Conservation (phyloP, 2,113 vertebrate genomes). For the Micromys minutus region DNA sequence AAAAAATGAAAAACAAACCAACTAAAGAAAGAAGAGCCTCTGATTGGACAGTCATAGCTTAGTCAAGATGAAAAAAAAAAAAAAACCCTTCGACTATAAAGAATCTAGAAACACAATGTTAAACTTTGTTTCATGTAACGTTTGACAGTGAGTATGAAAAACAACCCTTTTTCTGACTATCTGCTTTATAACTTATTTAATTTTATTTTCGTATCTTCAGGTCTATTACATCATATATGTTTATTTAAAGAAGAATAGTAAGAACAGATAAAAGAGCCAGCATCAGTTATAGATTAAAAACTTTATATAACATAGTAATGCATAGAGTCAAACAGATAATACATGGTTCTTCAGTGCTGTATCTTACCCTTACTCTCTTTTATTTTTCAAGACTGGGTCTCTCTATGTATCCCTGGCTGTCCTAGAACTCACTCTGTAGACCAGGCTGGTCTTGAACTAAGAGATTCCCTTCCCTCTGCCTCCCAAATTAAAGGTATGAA, state of each 20-base stretch:
- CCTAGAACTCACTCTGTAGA: background rate
- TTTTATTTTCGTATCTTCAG: constrained; percentile 50
- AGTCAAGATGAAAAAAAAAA: background rate
- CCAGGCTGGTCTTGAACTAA: background rate
- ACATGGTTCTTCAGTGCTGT: background rate
- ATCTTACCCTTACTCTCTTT: background rate
- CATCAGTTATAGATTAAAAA: constrained; percentile 4
- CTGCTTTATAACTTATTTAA: constrained; percentile 24
- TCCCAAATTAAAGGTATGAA: background rate
- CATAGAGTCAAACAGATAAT: constrained; percentile 9
- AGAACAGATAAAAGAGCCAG: background rate
- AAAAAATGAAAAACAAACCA: background rate
- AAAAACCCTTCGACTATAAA: background rate
- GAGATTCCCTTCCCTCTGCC: background rate
- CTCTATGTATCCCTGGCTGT: no score
- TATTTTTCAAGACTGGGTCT: background rate
- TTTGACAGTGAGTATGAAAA: constrained; percentile 22
- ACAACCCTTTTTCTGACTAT: background rate
- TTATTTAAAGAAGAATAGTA: constrained; percentile 30
- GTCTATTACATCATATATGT: constrained; percentile 15
- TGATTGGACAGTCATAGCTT: background rate
- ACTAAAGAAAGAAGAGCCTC: background rate
- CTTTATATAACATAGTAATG: constrained; percentile 5
- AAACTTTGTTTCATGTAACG: constrained; percentile 40
- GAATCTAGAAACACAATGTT: background rate